These are phyloP conservation scores for Thera britannica DNA, from an alignment of 2,888 invertebrate species.

Conservation along the genomic window DNA sequence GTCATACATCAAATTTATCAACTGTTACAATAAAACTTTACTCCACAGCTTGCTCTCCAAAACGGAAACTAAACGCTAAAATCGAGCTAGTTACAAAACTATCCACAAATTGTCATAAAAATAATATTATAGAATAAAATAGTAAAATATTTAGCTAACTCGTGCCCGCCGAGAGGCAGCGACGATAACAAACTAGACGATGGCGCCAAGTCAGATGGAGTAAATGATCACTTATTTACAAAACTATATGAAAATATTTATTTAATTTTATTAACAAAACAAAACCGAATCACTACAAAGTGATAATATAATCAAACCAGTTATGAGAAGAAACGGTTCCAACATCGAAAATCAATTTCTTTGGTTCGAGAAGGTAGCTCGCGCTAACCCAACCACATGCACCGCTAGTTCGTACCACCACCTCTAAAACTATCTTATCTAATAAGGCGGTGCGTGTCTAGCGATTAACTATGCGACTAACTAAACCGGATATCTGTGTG, in stretches of 20 bases:
- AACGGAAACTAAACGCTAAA: conserved; percentile 43
- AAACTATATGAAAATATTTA: conserved; percentile 55
- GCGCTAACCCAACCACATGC: conserved; percentile 19
- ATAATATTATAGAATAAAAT: conserved; percentile 59
- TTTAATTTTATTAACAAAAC: conserved; percentile 46
- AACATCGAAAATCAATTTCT: conserved; percentile 40
- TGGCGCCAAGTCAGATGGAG: conserved; percentile 58
- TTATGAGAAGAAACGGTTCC: conserved; percentile 30
- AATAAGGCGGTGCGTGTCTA: conserved; percentile 41
- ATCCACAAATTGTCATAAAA: conserved; percentile 57
- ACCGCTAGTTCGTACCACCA: conserved; percentile 33
- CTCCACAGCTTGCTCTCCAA: conserved; percentile 61
- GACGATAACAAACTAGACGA: conserved; percentile 24
- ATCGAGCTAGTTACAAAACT: conserved; percentile 50
- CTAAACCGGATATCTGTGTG: conserved; percentile 5
- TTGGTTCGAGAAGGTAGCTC: conserved; percentile 38
- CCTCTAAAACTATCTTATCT: conserved; percentile 36
- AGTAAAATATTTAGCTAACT: conserved; percentile 59
- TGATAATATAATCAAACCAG: conserved; percentile 14
- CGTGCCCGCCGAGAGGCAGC: conserved; percentile 38
- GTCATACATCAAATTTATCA: conserved; percentile 53
- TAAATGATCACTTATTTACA: conserved; percentile 53
- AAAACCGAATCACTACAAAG: conserved; percentile 37
- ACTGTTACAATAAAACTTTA: conserved; percentile 59
- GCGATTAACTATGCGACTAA: conserved; percentile 36